A percentile compares a stretch with the other conserved stretches of the same genome.
Conservation (phyloP, 2,797 vertebrate genomes). For the Gymnoscopelus braueri region DNA sequence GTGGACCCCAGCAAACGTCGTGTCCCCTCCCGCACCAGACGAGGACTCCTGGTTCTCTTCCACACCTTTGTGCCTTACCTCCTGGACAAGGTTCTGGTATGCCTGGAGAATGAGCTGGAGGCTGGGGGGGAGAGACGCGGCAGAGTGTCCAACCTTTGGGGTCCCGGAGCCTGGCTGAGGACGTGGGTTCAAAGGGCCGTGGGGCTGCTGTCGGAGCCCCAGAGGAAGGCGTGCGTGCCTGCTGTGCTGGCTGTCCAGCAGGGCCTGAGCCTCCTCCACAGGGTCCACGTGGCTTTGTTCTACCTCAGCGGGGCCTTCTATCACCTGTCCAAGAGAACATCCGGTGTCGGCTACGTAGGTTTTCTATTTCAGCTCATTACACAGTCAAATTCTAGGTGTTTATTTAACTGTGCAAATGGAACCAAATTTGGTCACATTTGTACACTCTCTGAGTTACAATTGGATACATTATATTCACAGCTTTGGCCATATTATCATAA, state of each 20-base stretch:
- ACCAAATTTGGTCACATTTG: too few species aligned
- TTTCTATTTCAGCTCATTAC: background rate
- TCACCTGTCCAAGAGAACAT: slow-evolving; percentile 88
- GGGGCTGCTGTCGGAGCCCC: slow-evolving; percentile 76
- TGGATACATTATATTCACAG: too few species aligned
- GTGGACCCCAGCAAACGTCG: slow-evolving; percentile 83
- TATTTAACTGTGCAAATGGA: too few species aligned
- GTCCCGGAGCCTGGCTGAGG: slow-evolving; percentile 66
- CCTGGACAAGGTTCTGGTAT: slow-evolving; percentile 86
- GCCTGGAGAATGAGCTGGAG: slow-evolving; percentile 89
- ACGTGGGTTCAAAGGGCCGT: slow-evolving; percentile 68
- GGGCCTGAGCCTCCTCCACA: slow-evolving; percentile 79
- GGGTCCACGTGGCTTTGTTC: slow-evolving; percentile 89
- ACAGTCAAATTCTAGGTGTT: too few species aligned
- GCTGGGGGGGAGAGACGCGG: slow-evolving; percentile 10
- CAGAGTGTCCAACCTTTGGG: slow-evolving; percentile 45
- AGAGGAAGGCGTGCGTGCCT: slow-evolving; percentile 77
- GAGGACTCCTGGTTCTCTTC: slow-evolving; percentile 78
- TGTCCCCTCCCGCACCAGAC: slow-evolving; percentile 82
- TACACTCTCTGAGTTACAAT: too few species aligned
- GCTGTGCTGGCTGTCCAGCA: slow-evolving; percentile 73
- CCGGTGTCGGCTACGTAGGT: slow-evolving; percentile 89
- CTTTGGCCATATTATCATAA: too few species aligned
- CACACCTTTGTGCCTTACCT: slow-evolving; percentile 87
- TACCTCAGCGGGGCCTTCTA: slow-evolving; percentile 89